Conservation (phyloP, 2,888 invertebrate species). For the Spisula solida region DNA sequence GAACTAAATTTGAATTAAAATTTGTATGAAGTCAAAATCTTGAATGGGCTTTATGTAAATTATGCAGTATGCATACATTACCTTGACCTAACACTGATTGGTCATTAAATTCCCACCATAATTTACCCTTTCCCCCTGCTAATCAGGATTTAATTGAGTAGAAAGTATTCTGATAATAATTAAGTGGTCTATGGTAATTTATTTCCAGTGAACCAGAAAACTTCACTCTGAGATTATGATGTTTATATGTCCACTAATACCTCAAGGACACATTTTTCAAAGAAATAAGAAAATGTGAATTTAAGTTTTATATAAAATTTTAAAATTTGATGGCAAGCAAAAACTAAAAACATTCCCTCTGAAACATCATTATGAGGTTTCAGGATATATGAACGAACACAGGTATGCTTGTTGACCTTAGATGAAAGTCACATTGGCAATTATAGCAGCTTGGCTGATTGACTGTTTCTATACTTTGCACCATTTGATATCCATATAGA, state of each 20-base stretch:
- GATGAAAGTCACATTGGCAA: too few species aligned
- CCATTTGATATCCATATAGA: too few species aligned
- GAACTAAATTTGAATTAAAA: too few species aligned
- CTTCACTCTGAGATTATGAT: not conserved
- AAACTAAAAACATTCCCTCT: too few species aligned
- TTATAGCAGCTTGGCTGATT: too few species aligned
- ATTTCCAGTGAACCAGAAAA: constrained; percentile 33
- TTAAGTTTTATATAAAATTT: not conserved
- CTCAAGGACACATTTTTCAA: not conserved
- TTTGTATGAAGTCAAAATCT: too few species aligned
- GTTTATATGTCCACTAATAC: constrained; percentile 32
- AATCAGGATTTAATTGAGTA: constrained; percentile 12
- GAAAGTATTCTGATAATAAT: constrained; percentile 19
- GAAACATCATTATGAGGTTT: too few species aligned
- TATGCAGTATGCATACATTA: too few species aligned
- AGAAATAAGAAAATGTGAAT: not conserved
- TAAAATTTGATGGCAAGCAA: not conserved
- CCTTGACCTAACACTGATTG: not conserved
- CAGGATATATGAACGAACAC: too few species aligned
- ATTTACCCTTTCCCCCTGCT: not conserved
- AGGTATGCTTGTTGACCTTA: too few species aligned
- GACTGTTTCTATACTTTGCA: too few species aligned
- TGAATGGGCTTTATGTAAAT: too few species aligned
- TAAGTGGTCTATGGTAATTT: constrained; percentile 38
- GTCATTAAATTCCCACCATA: not conserved